Percentiles rank a stretch among this genome's conserved stretches.
phyloP scores from a whole-genome alignment of 2,113 vertebrate species.

The Microcebus jonahi region DNA sequence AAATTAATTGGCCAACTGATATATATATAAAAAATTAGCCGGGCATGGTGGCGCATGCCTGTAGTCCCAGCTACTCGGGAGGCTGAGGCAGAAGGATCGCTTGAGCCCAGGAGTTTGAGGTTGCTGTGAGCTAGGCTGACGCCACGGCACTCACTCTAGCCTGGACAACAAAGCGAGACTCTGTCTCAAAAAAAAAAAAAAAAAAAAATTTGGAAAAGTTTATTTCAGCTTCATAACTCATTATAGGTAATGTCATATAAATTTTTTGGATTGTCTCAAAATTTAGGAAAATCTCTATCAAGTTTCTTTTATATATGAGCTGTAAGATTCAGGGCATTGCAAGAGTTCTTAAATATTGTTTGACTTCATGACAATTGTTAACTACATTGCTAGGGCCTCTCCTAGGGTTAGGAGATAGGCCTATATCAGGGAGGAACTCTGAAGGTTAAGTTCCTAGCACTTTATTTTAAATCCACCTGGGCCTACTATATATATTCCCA shows the following conservation, averaged over 20 bases:
- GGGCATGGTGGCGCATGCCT: too few species aligned
- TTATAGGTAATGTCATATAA: neutral
- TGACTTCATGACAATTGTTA: neutral
- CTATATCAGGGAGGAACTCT: neutral
- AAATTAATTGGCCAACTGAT: too few species aligned
- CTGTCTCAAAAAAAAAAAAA: too few species aligned
- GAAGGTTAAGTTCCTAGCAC: neutral
- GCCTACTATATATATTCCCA: neutral
- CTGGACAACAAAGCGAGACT: too few species aligned
- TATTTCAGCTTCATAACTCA: neutral
- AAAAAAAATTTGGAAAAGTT: neutral
- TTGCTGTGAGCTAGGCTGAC: too few species aligned
- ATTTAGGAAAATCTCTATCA: neutral
- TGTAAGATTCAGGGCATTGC: neutral
- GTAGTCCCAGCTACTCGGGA: too few species aligned
- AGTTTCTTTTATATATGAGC: neutral
- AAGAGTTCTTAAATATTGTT: neutral
- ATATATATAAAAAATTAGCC: too few species aligned
- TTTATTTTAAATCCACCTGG: neutral
- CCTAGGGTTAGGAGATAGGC: neutral
- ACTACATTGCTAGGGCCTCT: neutral
- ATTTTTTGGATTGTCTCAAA: constrained; percentile 9
- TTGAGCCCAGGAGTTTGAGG: too few species aligned
- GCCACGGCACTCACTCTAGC: too few species aligned
- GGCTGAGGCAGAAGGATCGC: too few species aligned